phyloP scores from a whole-genome alignment of 1,140 invertebrate genomes.

The Heliconius hermathena region DNA sequence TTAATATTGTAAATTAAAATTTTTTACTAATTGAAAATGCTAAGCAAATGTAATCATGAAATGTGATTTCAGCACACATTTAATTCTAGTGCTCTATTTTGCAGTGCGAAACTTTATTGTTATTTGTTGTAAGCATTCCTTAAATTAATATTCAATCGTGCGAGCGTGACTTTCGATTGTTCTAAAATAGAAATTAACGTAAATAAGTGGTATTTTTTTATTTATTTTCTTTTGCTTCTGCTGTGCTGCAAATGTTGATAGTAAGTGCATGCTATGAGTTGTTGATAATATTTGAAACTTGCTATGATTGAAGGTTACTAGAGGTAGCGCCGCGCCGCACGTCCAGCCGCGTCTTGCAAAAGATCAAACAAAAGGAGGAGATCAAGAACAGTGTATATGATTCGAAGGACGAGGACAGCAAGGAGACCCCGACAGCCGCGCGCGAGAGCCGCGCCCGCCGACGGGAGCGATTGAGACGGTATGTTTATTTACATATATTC shows the following conservation, averaged over 20 bases:
- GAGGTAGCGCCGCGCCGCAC: conserved; percentile 83
- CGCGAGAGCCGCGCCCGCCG: conserved; percentile 69
- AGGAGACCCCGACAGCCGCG: conserved; percentile 55
- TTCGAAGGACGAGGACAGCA: conserved; percentile 56
- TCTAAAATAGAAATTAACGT: not conserved
- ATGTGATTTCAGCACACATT: no score
- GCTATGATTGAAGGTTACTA: conserved; percentile 69
- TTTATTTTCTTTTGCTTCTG: not conserved
- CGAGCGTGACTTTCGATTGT: not conserved
- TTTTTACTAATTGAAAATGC: no score
- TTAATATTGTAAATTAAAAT: no score
- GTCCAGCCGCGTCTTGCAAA: conserved; percentile 82
- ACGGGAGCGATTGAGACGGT: conserved; percentile 62
- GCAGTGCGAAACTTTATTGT: no score
- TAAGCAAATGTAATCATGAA: no score
- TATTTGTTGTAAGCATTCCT: no score
- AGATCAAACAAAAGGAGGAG: conserved; percentile 80
- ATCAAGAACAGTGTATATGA: conserved; percentile 64
- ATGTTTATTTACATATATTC: not conserved
- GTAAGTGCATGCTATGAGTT: not conserved
- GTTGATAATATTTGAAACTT: not conserved
- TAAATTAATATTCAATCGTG: no score
- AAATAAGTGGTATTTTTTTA: not conserved
- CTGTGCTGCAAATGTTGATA: not conserved
- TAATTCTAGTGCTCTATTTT: no score